Evolutionary conservation across 2,888 invertebrate genomes (phyloP).

Genomic region (Drosophila atripex): DNA sequence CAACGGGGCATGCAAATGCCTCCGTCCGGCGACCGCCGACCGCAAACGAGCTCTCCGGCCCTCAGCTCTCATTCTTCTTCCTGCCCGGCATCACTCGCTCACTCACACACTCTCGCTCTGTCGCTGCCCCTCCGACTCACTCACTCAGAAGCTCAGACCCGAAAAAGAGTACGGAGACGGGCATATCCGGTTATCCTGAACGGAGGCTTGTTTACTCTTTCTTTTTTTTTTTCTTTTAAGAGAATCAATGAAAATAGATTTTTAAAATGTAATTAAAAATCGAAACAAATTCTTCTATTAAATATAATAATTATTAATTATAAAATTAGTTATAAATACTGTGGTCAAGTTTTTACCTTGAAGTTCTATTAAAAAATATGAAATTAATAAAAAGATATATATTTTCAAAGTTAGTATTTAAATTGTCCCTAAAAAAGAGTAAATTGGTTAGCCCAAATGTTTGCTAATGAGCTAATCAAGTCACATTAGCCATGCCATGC

Average conservation of each 20-base stretch:
- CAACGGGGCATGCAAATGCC: slow-evolving; percentile 68
- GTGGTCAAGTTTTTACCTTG: too few species aligned
- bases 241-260: not conserved
- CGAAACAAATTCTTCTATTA: not conserved
- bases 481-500: not conserved
- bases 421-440: not conserved
- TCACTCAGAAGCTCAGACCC: not conserved
- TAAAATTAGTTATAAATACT: too few species aligned
- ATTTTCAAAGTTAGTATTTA: not conserved
- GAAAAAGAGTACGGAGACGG: not conserved
- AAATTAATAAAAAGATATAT: too few species aligned
- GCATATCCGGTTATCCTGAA: not conserved
- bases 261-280: not conserved
- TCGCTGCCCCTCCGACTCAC: not conserved
- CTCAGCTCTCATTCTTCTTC: slow-evolving; percentile 13
- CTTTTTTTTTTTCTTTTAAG: not conserved
- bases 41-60: slow-evolving; percentile 56
- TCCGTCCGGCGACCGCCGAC: slow-evolving; percentile 40
- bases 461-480: not conserved
- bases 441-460: not conserved
- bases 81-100: slow-evolving; percentile 18
- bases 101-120: not conserved
- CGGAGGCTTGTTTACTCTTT: not conserved
- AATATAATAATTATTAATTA: too few species aligned
- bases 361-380: too few species aligned